These are phyloP conservation scores for Drosophila busckii DNA, from an alignment of 1,140 invertebrate species.

Conservation along the genomic window DNA sequence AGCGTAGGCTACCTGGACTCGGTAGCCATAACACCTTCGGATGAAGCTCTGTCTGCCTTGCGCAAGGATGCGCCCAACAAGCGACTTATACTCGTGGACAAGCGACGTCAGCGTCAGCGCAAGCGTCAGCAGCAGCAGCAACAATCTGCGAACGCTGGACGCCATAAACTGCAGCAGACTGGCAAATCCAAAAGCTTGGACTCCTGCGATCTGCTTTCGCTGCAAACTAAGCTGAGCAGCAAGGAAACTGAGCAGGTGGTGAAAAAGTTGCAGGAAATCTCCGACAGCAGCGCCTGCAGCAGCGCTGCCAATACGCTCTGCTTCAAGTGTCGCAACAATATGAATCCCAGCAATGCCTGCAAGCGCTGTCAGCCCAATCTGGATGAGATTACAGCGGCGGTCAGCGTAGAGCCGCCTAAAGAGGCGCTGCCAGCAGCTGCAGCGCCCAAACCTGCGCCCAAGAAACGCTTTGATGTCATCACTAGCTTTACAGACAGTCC, in stretches of 20 bases:
- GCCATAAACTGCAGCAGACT: constrained; percentile 85
- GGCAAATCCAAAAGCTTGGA: constrained; percentile 91
- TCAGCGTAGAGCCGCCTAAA: constrained; percentile 25
- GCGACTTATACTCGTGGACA: constrained; percentile 86
- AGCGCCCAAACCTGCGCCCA: constrained; percentile 34
- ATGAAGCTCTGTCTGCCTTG: constrained; percentile 85
- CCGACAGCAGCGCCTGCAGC: constrained; percentile 69
- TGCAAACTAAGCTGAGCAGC: constrained; percentile 59
- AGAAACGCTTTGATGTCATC: constrained; percentile 73
- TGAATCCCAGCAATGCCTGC: constrained; percentile 63
- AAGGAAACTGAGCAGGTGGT: constrained; percentile 69
- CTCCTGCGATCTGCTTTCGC: constrained; percentile 83
- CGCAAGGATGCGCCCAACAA: constrained; percentile 86
- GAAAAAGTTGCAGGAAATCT: constrained; percentile 73
- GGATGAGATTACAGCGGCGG: constrained; percentile 45
- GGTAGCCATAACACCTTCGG: constrained; percentile 86
- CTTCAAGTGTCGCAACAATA: constrained; percentile 69
- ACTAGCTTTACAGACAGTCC: constrained; percentile 78
- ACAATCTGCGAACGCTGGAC: constrained; percentile 64
- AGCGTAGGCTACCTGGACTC: constrained; percentile 91
- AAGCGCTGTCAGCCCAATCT: constrained; percentile 56
- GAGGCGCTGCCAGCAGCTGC: constrained; percentile 10
- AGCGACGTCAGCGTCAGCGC: constrained; percentile 80
- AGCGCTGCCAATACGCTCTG: constrained; percentile 63
- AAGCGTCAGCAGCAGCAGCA: constrained; percentile 60